Evolutionary conservation across 2,888 invertebrate species (phyloP), one percentile per base, ranked within the genome.

Genomic region (Amphiduros pacificus): DNA sequence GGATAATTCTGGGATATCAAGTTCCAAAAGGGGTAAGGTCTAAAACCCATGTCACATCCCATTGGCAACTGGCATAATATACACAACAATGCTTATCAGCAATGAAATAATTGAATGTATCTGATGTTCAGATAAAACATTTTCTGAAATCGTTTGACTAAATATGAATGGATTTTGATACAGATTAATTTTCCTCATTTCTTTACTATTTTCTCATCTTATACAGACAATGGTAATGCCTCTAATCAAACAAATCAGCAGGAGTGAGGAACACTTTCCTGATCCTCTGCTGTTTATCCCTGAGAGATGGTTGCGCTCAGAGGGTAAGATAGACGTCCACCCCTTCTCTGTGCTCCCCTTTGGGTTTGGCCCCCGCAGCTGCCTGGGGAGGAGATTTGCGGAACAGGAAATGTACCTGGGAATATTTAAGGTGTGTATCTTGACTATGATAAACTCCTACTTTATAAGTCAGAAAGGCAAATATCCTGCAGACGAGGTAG

Each of bases 361-460:
- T 44, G 44, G 44, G 6, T 22, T 20, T 17, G 44, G 44, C n/a
- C 22, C 44, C n/a, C n/a, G 44, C n/a, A 44, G 44, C n/a, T 44
- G 44, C n/a, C n/a, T 44, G 44, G 44, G 44, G n/a, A 5, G 44
- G 9, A 44, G 44, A 22, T 44, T 44, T 44, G 44, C 44, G n/a
- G 44, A 44, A 22, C 44, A 44, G 44, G 44, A 44, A n/a, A 44
- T 44, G n/a, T 44, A 44, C 44, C n/a, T 44, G 44, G 44, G 20
- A 20, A 44, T 44, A 20, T 44, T 22, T 44, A 44, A 44, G 44
- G 44, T 44, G 17, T 36, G 6, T 6, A 22, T 44, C n/a, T n/a
- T n/a, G n/a, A n/a, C n/a, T n/a, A n/a, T n/a, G n/a, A n/a, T n/a
- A n/a, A n/a, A n/a, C n/a, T n/a, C n/a, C n/a, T n/a, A n/a, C n/a